These are phyloP conservation scores for Passerculus sandwichensis DNA, from an alignment of 2,797 vertebrate species.

Conservation along the genomic window DNA sequence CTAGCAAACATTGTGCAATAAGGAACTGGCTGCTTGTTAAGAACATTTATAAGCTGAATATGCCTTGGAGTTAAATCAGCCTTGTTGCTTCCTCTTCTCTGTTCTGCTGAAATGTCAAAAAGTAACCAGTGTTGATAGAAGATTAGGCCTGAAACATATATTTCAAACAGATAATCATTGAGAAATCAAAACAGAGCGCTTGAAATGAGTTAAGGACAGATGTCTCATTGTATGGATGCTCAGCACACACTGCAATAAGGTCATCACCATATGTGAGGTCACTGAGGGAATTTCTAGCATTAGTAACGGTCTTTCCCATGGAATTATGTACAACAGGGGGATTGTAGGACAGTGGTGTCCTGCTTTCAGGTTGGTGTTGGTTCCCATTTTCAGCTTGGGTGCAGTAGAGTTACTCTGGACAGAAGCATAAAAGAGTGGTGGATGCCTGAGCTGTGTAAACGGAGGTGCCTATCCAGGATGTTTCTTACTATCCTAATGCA, in stretches of 20 bases:
- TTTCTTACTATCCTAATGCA: not conserved
- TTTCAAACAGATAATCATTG: not conserved
- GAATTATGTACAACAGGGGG: not conserved
- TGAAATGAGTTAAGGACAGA: not conserved
- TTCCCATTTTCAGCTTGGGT: not conserved
- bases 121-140: not conserved
- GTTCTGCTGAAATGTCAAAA: not conserved
- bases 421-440: not conserved
- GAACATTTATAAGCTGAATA: not conserved
- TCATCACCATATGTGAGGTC: not conserved
- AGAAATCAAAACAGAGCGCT: not conserved
- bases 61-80: not conserved
- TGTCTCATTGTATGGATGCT: not conserved
- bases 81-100: not conserved
- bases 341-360: not conserved
- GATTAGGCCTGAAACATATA: not conserved
- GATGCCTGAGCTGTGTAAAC: not conserved
- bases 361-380: not conserved
- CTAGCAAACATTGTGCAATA: conserved; percentile 16
- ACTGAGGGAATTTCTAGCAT: not conserved
- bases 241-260: not conserved
- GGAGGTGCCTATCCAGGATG: not conserved
- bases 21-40: not conserved
- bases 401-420: not conserved
- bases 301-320: not conserved